Evolutionary conservation across 2,113 vertebrate genomes (phyloP).

Genomic region (Colinus virginianus): DNA sequence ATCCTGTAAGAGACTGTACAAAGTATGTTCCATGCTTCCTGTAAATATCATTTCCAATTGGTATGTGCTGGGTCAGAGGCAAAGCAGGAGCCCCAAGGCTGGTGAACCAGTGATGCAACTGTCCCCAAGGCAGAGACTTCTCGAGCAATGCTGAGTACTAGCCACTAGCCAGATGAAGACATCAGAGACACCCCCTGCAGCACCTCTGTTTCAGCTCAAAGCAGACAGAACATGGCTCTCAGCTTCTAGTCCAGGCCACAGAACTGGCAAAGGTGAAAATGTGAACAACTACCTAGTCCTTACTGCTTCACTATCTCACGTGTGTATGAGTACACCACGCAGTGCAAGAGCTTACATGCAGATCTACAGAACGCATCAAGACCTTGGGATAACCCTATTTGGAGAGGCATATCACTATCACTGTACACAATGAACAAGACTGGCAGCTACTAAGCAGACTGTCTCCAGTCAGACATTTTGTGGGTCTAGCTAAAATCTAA

Average conservation of each 20-base stretch:
- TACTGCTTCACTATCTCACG: background rate
- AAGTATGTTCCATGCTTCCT: background rate
- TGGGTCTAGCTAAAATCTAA: background rate
- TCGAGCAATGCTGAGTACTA: background rate
- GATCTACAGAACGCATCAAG: background rate
- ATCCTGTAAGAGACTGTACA: conserved; percentile 28
- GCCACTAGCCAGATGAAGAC: background rate
- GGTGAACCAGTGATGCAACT: background rate
- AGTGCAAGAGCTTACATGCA: background rate
- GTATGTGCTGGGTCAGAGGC: background rate
- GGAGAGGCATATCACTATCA: rapidly evolving
- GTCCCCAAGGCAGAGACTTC: background rate
- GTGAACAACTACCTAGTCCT: background rate
- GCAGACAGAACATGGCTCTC: background rate
- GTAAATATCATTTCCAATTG: conserved; percentile 10
- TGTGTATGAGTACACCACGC: background rate
- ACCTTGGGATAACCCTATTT: background rate
- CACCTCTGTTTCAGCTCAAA: background rate
- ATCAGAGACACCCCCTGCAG: background rate
- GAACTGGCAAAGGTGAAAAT: rapidly evolving
- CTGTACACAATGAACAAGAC: background rate
- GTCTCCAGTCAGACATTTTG: background rate
- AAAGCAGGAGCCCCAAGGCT: background rate
- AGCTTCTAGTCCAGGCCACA: background rate
- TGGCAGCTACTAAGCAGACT: background rate